A percentile compares a stretch with the other conserved stretches of the same genome.
phyloP scores from a whole-genome alignment of 2,888 invertebrate genomes.

The Hymenopus coronatus region DNA sequence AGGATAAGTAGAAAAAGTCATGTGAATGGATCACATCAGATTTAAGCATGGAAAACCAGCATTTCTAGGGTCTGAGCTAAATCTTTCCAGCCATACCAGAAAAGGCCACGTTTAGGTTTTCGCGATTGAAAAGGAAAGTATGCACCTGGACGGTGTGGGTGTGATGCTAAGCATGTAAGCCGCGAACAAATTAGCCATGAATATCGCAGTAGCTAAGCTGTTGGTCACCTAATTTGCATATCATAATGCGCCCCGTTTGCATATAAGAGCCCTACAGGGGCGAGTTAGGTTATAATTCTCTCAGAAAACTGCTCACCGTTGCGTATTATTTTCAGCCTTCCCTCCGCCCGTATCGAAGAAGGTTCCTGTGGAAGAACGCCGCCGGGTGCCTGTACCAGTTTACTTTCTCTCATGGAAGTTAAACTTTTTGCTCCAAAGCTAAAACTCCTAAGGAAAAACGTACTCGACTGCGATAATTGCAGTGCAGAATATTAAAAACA shows the following conservation, averaged over 20 bases:
- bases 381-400: background rate
- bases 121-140: background rate
- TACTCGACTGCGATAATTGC: background rate
- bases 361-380: background rate
- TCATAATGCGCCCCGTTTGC: background rate
- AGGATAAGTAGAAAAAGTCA: no score
- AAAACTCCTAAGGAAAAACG: background rate
- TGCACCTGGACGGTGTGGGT: background rate
- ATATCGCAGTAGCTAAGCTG: constrained; percentile 1
- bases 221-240: constrained; percentile 16
- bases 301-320: background rate
- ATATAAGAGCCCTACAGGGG: background rate
- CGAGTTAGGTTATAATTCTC: background rate
- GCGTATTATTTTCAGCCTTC: background rate
- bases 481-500: background rate
- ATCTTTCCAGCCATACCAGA: no score
- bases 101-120: background rate
- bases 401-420: background rate
- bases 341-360: background rate
- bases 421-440: background rate
- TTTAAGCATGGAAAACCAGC: no score
- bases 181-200: constrained; percentile 16
- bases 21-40: no score
- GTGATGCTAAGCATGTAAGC: constrained; percentile 7
- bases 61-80: no score